phyloP scores from a whole-genome alignment of 35 echinoderm and acorn worm genomes.

The Patiria miniata region DNA sequence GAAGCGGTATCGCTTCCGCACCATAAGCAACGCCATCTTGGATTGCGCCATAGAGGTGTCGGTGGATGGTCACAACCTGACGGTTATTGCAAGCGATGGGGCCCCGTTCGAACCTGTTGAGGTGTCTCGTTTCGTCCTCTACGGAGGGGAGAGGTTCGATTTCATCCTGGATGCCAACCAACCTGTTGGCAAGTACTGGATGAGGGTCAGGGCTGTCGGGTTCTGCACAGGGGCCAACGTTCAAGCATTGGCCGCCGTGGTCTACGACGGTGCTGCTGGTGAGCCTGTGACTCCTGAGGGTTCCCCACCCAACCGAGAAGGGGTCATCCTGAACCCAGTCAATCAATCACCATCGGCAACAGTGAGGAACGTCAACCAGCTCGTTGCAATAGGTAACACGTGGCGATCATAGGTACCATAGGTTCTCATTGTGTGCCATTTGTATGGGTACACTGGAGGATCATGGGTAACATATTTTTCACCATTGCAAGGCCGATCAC shows the following conservation, averaged over 20 bases:
- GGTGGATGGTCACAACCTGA: slow-evolving; percentile 63
- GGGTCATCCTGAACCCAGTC: not conserved
- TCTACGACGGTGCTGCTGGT: not conserved
- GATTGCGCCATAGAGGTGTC: slow-evolving; percentile 61
- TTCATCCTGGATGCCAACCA: slow-evolving; percentile 73
- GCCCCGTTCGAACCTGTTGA: slow-evolving; percentile 36
- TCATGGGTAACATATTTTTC: too few relatives aligned
- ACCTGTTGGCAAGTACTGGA: slow-evolving; percentile 79
- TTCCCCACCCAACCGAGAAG: not conserved
- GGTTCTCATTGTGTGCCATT: too few relatives aligned
- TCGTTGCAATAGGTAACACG: not conserved
- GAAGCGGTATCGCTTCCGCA: slow-evolving; percentile 62
- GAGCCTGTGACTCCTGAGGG: not conserved
- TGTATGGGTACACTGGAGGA: too few relatives aligned
- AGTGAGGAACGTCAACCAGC: not conserved
- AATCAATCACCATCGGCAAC: not conserved
- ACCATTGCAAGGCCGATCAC: too few relatives aligned
- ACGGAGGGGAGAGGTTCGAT: slow-evolving; percentile 78
- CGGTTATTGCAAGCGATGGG: slow-evolving; percentile 77
- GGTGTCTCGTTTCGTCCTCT: slow-evolving; percentile 47
- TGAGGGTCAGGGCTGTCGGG: slow-evolving; percentile 57
- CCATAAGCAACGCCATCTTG: slow-evolving; percentile 57
- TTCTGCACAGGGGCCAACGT: not conserved
- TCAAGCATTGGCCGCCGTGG: slow-evolving; percentile 25
- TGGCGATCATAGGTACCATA: too few relatives aligned